phyloP scores from a whole-genome alignment of 2,888 invertebrate genomes.

The Drosophila aldrichi region DNA sequence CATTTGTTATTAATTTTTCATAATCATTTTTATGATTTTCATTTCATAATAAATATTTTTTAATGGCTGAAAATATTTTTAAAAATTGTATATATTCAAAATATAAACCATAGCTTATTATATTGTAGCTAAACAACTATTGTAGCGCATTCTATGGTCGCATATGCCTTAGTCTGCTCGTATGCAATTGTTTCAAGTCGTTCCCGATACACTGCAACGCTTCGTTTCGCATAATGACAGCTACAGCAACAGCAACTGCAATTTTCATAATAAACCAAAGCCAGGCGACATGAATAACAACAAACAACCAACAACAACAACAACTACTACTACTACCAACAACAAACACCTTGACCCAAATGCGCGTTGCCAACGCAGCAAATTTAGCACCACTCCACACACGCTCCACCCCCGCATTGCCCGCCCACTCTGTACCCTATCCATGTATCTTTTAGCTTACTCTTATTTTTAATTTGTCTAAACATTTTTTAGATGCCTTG shows the following conservation, averaged over 20 bases:
- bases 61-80: too few species aligned
- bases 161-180: background rate
- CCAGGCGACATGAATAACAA: constrained; percentile 44
- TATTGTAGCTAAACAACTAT: background rate
- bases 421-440: background rate
- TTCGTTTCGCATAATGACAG: constrained; percentile 69
- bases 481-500: constrained; percentile 67
- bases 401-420: background rate
- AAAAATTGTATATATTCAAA: background rate
- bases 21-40: too few species aligned
- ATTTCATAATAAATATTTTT: too few species aligned
- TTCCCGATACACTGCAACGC: constrained; percentile 52
- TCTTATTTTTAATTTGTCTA: constrained; percentile 79
- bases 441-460: constrained; percentile 56
- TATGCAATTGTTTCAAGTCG: constrained; percentile 42
- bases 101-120: background rate
- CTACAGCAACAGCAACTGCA: constrained; percentile 44
- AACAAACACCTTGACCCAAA: constrained; percentile 76
- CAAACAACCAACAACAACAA: constrained; percentile 29
- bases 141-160: background rate
- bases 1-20: too few species aligned
- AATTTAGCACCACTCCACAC: constrained; percentile 33
- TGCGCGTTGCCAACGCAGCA: constrained; percentile 60
- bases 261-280: constrained; percentile 76
- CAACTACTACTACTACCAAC: constrained; percentile 16